Evolutionary conservation across 1,140 invertebrate species (phyloP), one percentile per base, ranked within the genome.

Genomic region (Oryzaephilus surinamensis): DNA sequence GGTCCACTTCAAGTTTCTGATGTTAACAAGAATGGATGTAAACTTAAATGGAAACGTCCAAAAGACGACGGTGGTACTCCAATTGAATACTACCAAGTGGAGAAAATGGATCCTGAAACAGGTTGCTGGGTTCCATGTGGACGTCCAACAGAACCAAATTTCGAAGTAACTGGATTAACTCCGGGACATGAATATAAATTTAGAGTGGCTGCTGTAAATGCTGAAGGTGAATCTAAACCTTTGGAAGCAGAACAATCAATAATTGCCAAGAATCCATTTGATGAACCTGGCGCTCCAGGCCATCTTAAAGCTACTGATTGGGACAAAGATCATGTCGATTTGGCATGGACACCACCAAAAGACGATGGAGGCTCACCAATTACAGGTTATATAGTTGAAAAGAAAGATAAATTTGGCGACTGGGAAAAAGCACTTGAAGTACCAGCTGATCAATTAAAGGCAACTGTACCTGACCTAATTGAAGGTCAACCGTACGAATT

Each of bases 241-340:
- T 67, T 98, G n/a, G 77, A 79, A 46, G 82, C 88, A 0, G 81
- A 88, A 19, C 73, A 83, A 57, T 69, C 84, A 8, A 91, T 98
- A 31, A 67, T 87, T 54, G 93, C 94, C 12, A 97, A 97, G 70
- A 95, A 97, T 83, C 92, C 93, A 40, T 98, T 84, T 58, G 83
- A 95, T 57, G 85, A 94, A 63, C 95, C 96, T 41, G 88, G 87
- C 40, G 87, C 90, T 52, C 94, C 91, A 8, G 84, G 84, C 38
- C 81, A 92, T 51, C 76, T 96, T 5, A 78, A 84, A 57, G 83
- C 94, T 16, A 84, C 86, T 0, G 94, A 99, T 60, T 98, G 91
- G 87, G 91, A 96, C 66, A 92, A 91, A 51, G 87, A 96, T 58
- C 85, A 91, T 55, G 88, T 95, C 31, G 87, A 91, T 59, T 74